These are phyloP conservation scores for Urocitellus parryii DNA, from an alignment of 2,113 vertebrate species.

Conservation along the genomic window DNA sequence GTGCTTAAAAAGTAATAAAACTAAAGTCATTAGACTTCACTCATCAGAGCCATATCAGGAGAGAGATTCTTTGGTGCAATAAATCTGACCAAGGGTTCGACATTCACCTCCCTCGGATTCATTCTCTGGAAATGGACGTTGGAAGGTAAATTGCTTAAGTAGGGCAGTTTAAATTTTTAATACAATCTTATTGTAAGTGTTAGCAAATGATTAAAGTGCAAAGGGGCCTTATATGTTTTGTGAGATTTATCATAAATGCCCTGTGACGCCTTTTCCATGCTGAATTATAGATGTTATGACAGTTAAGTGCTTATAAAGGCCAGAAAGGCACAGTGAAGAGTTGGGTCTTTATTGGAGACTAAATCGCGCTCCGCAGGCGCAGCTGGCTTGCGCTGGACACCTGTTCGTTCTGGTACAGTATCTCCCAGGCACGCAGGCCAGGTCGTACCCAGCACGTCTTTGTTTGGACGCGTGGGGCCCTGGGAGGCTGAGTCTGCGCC, in stretches of 20 bases:
- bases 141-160: slow-evolving; percentile 94
- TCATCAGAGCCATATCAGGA: slow-evolving; percentile 84
- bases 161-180: slow-evolving; percentile 95
- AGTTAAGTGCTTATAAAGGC: background rate
- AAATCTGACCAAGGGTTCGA: slow-evolving; percentile 92
- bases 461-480: background rate
- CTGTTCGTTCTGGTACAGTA: too few species aligned
- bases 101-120: slow-evolving; percentile 89
- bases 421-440: rapidly evolving
- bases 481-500: background rate
- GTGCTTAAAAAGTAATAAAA: slow-evolving; percentile 91
- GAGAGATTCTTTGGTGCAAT: slow-evolving; percentile 86
- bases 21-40: slow-evolving; percentile 87
- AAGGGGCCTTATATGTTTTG: slow-evolving; percentile 80
- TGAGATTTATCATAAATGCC: slow-evolving; percentile 83
- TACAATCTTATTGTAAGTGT: slow-evolving; percentile 95
- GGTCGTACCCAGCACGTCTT: rapidly evolving
- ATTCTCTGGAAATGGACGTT: slow-evolving; percentile 93
- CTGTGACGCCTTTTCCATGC: slow-evolving; percentile 45
- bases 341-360: background rate
- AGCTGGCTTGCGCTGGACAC: rapidly evolving
- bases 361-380: rapidly evolving
- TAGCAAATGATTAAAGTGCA: slow-evolving; percentile 92
- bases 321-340: background rate
- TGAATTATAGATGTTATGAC: slow-evolving; percentile 18